Conservation (phyloP, 2,797 vertebrate genomes). For the Xyrichtys novacula region DNA sequence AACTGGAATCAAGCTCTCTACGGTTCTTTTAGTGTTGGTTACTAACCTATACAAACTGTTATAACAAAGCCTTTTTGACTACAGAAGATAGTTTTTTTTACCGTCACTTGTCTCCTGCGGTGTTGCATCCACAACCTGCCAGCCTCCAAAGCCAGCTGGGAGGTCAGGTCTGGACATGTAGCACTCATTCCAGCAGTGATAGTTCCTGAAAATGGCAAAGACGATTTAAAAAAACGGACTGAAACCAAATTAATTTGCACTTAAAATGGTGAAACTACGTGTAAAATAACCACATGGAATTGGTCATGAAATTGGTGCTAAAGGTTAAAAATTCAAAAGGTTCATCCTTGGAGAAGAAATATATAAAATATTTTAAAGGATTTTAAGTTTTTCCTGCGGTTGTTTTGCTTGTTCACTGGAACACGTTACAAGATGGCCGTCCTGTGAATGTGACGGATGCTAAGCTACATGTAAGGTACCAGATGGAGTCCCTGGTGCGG, state of each 20-base stretch:
- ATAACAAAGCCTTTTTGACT: too few species aligned
- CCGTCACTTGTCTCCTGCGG: slow-evolving; percentile 97
- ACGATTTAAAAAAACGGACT: background rate
- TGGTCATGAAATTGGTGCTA: too few species aligned
- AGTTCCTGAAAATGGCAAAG: slow-evolving; percentile 88
- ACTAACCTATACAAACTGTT: background rate
- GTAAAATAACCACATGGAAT: too few species aligned
- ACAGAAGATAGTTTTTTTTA: slow-evolving; percentile 15
- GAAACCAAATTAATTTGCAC: too few species aligned
- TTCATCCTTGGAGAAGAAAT: too few species aligned
- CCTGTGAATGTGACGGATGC: background rate
- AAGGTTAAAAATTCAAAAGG: too few species aligned
- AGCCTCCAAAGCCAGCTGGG: slow-evolving; percentile 93
- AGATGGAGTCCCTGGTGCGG: slow-evolving; percentile 92
- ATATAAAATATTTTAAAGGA: too few species aligned
- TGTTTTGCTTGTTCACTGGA: too few species aligned
- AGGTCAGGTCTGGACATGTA: slow-evolving; percentile 97
- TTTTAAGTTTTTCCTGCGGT: too few species aligned
- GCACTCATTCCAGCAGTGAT: slow-evolving; percentile 98
- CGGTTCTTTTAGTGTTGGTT: too few species aligned
- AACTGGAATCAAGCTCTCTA: too few species aligned
- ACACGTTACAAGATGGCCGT: background rate
- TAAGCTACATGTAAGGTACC: slow-evolving; percentile 77
- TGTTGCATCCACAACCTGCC: slow-evolving; percentile 96
- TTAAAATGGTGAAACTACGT: too few species aligned